A percentile compares a stretch with the other conserved stretches of the same genome.
Conservation (phyloP, 1,140 invertebrate species). For the Lithobius niger region DNA sequence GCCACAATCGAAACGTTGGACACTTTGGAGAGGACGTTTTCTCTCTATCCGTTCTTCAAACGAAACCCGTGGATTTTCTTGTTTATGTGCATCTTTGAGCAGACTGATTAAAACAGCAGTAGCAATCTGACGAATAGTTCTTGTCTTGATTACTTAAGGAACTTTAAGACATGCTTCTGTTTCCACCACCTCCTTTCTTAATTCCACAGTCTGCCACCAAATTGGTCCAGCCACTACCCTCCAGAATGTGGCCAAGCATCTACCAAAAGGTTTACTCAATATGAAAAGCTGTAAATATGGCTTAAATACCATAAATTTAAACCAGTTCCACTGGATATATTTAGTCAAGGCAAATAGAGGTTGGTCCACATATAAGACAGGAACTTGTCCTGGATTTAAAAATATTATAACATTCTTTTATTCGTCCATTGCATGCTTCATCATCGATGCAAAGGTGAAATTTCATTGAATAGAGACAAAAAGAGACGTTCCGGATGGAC, state of each 20-base stretch:
- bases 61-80: too few relatives aligned
- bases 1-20: too few relatives aligned
- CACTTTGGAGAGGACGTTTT: too few relatives aligned
- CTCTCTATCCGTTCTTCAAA: too few relatives aligned
- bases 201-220: slow-evolving; percentile 11
- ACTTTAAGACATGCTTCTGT: slow-evolving; percentile 3
- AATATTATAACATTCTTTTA: background rate
- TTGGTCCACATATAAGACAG: slow-evolving; percentile 9
- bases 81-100: too few relatives aligned
- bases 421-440: background rate
- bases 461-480: background rate
- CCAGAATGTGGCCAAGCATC: slow-evolving; percentile 1
- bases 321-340: slow-evolving; percentile 11
- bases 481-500: background rate
- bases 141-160: slow-evolving; percentile 2
- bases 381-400: slow-evolving; percentile 7
- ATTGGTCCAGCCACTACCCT: slow-evolving; percentile 9
- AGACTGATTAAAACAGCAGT: too few relatives aligned
- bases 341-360: slow-evolving; percentile 11
- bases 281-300: slow-evolving; percentile 15
- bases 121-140: slow-evolving; percentile 9
- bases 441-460: background rate
- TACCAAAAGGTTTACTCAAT: slow-evolving; percentile 14
- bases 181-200: slow-evolving; percentile 7
- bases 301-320: slow-evolving; percentile 13